phyloP scores from a whole-genome alignment of 2,888 invertebrate species.

The Leptodirus hochenwartii region DNA sequence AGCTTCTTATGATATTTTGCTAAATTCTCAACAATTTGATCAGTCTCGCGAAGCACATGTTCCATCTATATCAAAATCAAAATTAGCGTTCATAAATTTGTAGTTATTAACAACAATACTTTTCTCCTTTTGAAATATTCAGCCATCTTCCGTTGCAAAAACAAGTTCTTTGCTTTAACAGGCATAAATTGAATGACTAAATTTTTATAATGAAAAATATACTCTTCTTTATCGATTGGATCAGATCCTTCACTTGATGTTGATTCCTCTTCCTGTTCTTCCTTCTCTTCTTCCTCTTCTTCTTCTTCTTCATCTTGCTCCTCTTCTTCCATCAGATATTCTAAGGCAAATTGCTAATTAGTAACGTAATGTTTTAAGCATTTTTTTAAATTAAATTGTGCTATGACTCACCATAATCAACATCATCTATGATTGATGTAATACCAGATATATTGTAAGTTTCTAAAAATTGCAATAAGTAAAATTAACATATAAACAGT shows the following conservation, averaged over 20 bases:
- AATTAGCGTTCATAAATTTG: background rate
- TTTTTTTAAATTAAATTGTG: too few relatives aligned
- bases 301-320: conserved; percentile 4
- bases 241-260: too few relatives aligned
- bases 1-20: conserved; percentile 20
- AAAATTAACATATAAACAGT: too few relatives aligned
- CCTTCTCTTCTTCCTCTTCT: conserved; percentile 8
- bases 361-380: too few relatives aligned
- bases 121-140: conserved; percentile 22
- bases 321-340: conserved; percentile 6
- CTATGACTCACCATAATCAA: too few relatives aligned
- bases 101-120: conserved; percentile 10
- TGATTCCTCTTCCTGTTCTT: conserved; percentile 11
- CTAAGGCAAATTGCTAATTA: too few relatives aligned
- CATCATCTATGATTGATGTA: too few relatives aligned
- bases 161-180: conserved; percentile 17
- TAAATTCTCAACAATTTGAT: conserved; percentile 16
- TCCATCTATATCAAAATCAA: conserved; percentile 17
- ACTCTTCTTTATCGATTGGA: conserved; percentile 13
- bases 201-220: conserved; percentile 10
- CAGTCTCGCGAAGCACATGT: conserved; percentile 18
- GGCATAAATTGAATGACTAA: conserved; percentile 12
- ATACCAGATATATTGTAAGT: too few relatives aligned
- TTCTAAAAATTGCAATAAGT: too few relatives aligned
- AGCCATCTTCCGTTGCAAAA: conserved; percentile 21